Evolutionary conservation across 2,888 invertebrate species (phyloP).

Genomic region (Dendrolimus houi): DNA sequence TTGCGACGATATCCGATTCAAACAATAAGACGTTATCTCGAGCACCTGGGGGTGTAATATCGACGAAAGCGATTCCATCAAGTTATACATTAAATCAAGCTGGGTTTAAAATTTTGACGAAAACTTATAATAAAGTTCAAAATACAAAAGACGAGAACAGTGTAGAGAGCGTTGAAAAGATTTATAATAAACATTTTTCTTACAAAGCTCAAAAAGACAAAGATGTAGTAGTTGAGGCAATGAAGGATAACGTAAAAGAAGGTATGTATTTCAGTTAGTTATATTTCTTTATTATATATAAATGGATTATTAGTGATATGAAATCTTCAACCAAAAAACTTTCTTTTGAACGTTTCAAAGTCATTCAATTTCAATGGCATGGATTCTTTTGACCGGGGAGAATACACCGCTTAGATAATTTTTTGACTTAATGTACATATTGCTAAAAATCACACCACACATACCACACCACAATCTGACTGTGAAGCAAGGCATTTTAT

Average conservation of each 20-base stretch:
- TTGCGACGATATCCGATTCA: conserved; percentile 72
- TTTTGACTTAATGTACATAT: too few relatives aligned
- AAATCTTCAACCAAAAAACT: too few relatives aligned
- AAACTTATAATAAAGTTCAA: conserved; percentile 77
- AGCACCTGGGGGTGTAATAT: conserved; percentile 68
- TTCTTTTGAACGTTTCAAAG: too few relatives aligned
- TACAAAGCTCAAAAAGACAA: conserved; percentile 42
- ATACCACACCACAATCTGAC: too few relatives aligned
- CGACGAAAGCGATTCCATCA: conserved; percentile 77
- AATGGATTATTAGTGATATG: too few relatives aligned
- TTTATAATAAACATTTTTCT: conserved; percentile 33
- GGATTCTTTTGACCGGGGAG: too few relatives aligned
- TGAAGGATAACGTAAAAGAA: conserved; percentile 29
- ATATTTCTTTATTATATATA: neutral
- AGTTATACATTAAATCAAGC: conserved; percentile 79
- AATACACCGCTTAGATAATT: too few relatives aligned
- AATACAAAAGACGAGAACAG: conserved; percentile 59
- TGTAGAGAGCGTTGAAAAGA: conserved; percentile 54
- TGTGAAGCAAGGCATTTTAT: too few relatives aligned
- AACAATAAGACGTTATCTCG: conserved; percentile 70
- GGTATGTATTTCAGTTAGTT: conserved; percentile 24
- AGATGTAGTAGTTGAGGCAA: conserved; percentile 16
- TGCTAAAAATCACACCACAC: too few relatives aligned
- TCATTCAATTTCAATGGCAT: too few relatives aligned
- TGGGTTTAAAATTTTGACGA: conserved; percentile 80